Base-by-base conservation (phyloP, 2,113 vertebrate genomes). In the Pelusios castaneus region DNA sequence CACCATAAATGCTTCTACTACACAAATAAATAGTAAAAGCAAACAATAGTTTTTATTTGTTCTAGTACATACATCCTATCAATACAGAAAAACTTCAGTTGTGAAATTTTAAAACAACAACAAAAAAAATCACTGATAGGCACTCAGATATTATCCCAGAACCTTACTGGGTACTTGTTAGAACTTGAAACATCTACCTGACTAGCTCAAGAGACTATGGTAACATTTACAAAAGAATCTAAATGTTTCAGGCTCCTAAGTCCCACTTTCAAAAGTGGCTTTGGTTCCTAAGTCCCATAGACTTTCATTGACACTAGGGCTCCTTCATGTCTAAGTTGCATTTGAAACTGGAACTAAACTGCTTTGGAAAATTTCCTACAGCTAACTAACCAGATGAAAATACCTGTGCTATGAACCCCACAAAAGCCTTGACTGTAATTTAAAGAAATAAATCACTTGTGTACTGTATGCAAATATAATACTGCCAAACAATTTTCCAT, bases 301-400 rank as follows among this genome's bases (percentile, higher is more conserved):
- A 88, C 29, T 27, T 73, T 8, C 0, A 0, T 1, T 0, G 4
- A 80, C 4, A 47, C 47, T 82, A 34, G 56, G 80, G 38, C 45
- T 52, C 77, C 14, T 78, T 8, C 8, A 16, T 0, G 1, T 60
- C 9, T 84, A 60, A 10, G 4, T 4, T 52, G 58, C 11, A 49
- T 43, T 81, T 21, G 34, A 76, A 89, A 81, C 5, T 10, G 87
- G 24, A 16, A 56, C 21, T 10, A 31, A 82, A 43, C 25, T 6
- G 43, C 38, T 54, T 52, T 0, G 4, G 5, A 79, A 19, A 41
- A 43, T 55, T 86, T 54, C 54, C 73, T 45, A 2, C 92, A 94
- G 27, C 38, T n/a, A 0, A 75, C 24, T 34, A 58, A 87, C 10
- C 10, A 54, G 67, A 7, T 43, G 75, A n/a, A 63, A 76, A 80